These are phyloP conservation scores for Augochlora pura DNA, from an alignment of 1,140 invertebrate species.

Conservation along the genomic window DNA sequence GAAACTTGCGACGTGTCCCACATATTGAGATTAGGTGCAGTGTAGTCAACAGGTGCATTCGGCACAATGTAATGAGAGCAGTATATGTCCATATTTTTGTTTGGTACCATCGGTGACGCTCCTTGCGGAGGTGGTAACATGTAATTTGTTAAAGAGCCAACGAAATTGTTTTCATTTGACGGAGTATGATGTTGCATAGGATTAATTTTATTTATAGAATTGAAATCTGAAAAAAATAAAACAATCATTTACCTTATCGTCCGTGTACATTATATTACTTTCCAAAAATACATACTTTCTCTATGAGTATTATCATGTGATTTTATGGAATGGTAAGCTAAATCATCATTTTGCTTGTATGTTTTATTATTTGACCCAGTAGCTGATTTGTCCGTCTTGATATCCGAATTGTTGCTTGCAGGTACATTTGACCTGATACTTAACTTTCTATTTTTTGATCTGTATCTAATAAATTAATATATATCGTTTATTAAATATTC, in stretches of 20 bases:
- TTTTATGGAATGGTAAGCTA: conserved; percentile 70
- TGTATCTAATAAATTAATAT: conserved; percentile 73
- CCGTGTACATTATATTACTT: not conserved
- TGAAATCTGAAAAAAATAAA: conserved; percentile 64
- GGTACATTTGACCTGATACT: conserved; percentile 71
- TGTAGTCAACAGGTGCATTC: conserved; percentile 70
- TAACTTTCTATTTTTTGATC: conserved; percentile 82
- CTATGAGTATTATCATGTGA: conserved; percentile 68
- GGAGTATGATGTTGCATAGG: conserved; percentile 68
- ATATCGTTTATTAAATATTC: not conserved
- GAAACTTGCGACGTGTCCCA: conserved; percentile 75
- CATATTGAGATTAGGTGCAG: conserved; percentile 69
- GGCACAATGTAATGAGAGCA: conserved; percentile 75
- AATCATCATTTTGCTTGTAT: conserved; percentile 73
- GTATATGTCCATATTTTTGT: conserved; percentile 73
- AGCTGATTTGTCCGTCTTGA: conserved; percentile 68
- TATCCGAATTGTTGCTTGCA: conserved; percentile 61
- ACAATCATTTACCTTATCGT: not conserved
- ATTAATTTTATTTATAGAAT: conserved; percentile 64
- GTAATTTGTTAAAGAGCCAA: conserved; percentile 73
- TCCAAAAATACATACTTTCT: conserved; percentile 65
- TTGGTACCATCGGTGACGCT: conserved; percentile 66
- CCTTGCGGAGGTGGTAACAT: conserved; percentile 70
- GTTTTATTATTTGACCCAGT: conserved; percentile 61
- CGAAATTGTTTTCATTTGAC: conserved; percentile 73